phyloP scores from a whole-genome alignment of 2,113 vertebrate species.

The Shinisaurus crocodilurus region DNA sequence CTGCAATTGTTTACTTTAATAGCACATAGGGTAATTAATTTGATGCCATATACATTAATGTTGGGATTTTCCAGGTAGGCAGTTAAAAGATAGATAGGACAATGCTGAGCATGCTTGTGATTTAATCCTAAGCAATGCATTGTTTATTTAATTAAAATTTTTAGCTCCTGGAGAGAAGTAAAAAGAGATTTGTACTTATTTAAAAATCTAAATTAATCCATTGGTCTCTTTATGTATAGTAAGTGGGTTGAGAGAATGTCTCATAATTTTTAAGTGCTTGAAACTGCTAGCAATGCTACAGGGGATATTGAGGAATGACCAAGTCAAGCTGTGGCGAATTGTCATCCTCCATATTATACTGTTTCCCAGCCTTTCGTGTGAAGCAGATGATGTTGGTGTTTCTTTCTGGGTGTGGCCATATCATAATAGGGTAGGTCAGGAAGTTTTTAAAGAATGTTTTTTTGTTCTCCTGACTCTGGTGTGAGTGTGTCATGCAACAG shows the following conservation, averaged over 20 bases:
- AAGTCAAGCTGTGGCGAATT: not conserved
- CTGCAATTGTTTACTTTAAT: constrained; percentile 29
- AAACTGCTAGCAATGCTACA: not conserved
- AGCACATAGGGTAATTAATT: constrained; percentile 26
- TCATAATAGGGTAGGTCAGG: not conserved
- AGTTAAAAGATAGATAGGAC: not conserved
- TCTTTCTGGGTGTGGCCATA: not conserved
- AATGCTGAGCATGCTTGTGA: not conserved
- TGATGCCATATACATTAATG: constrained; percentile 3
- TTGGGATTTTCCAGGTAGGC: not conserved
- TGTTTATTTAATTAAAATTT: not conserved
- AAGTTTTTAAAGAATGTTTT: not conserved
- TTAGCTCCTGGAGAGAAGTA: not conserved
- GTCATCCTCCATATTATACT: not conserved
- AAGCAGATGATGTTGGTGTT: not conserved
- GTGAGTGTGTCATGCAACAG: not conserved
- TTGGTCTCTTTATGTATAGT: not conserved
- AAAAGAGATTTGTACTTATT: not conserved
- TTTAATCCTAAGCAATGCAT: not conserved
- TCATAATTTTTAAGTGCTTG: not conserved
- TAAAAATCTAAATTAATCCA: not conserved
- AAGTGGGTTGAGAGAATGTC: not conserved
- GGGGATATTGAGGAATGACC: not conserved
- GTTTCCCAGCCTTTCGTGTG: not conserved
- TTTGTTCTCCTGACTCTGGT: not conserved